phyloP scores from a whole-genome alignment of 2,888 invertebrate species.

The Subacronicta megacephala region DNA sequence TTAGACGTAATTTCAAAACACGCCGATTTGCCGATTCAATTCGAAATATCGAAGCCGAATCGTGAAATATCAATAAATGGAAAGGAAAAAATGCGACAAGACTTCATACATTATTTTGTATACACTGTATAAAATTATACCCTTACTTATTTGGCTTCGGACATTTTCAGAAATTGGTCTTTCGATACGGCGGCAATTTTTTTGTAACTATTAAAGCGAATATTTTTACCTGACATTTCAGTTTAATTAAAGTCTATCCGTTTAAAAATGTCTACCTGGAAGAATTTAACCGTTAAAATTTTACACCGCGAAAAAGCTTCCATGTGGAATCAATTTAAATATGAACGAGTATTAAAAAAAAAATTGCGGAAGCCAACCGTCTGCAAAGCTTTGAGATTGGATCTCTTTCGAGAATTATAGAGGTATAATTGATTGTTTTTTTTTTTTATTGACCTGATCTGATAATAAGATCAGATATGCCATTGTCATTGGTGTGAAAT shows the following conservation, averaged over 20 bases:
- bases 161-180: background rate
- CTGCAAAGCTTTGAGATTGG: too few species aligned
- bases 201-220: background rate
- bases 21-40: too few species aligned
- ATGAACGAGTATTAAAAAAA: too few species aligned
- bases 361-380: too few species aligned
- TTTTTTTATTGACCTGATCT: too few species aligned
- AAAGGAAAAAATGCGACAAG: background rate
- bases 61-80: background rate
- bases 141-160: constrained; percentile 1
- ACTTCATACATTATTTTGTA: background rate
- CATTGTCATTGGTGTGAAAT: too few species aligned
- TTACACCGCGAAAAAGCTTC: constrained; percentile 4
- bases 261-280: constrained; percentile 8
- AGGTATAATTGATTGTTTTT: too few species aligned
- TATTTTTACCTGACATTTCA: constrained; percentile 5
- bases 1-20: too few species aligned
- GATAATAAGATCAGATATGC: too few species aligned
- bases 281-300: constrained; percentile 10
- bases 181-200: background rate
- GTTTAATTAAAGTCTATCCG: constrained; percentile 8
- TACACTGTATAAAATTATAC: background rate
- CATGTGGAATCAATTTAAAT: constrained; percentile 4
- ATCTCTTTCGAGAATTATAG: too few species aligned
- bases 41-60: too few species aligned